phyloP scores from a whole-genome alignment of 2,888 invertebrate genomes.

The Dryococelus australis region DNA sequence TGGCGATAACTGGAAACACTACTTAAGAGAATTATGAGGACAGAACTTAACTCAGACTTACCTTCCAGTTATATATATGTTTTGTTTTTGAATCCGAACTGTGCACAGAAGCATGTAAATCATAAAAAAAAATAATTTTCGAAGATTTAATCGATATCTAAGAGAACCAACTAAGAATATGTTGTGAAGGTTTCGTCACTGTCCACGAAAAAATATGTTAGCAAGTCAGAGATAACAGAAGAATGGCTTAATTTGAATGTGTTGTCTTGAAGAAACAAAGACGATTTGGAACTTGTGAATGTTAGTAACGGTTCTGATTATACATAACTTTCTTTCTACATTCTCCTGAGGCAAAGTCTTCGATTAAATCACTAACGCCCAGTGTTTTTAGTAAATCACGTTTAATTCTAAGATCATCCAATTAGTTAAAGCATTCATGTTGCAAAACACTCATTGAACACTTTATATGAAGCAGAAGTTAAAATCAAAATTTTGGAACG shows the following conservation, averaged over 20 bases:
- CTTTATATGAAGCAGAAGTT: no score
- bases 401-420: no score
- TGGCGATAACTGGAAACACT: neutral
- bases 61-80: neutral
- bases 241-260: neutral
- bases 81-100: neutral
- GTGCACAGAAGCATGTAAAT: neutral
- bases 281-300: neutral
- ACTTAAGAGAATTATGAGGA: no score
- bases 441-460: no score
- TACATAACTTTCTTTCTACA: no score
- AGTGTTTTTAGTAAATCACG: no score
- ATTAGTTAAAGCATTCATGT: no score
- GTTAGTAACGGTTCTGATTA: no score
- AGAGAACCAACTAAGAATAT: neutral
- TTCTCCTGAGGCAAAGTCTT: no score
- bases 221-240: neutral
- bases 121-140: neutral
- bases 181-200: neutral
- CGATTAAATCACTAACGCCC: no score
- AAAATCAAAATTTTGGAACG: no score
- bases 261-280: neutral
- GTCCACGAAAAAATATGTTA: neutral
- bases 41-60: neutral
- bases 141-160: neutral